A percentile compares a stretch with the other conserved stretches of the same genome.
Evolutionary conservation across 2,888 invertebrate genomes (phyloP).

Genomic region (Proisotoma minuta): DNA sequence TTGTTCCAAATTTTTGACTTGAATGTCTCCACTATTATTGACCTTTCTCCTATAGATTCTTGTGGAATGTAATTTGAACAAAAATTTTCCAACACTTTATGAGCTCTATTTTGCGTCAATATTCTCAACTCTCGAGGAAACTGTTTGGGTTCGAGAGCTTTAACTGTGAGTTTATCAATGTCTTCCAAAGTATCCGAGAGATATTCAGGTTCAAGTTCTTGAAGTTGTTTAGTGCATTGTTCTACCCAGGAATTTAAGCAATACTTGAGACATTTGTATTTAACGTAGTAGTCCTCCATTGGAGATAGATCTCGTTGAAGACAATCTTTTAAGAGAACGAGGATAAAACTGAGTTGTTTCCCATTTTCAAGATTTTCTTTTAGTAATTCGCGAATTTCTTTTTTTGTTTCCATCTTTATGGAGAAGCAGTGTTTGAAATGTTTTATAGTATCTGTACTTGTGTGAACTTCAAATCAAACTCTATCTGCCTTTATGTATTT

Average conservation of each 20-base stretch:
- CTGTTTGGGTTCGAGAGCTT: background rate
- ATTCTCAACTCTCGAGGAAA: background rate
- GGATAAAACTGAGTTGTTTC: background rate
- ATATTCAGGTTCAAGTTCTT: background rate
- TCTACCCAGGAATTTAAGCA: background rate
- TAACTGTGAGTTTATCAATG: background rate
- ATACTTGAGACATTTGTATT: conserved; percentile 2
- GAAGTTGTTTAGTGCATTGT: background rate
- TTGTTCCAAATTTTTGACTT: background rate
- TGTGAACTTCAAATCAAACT: too few species aligned
- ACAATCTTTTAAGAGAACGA: background rate
- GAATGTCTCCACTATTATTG: background rate
- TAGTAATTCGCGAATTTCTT: background rate
- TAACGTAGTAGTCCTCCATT: background rate
- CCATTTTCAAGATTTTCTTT: background rate
- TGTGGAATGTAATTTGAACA: background rate
- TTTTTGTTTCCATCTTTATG: background rate
- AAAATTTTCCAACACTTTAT: background rate
- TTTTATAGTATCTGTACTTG: too few species aligned
- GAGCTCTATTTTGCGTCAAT: background rate
- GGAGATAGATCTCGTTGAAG: background rate
- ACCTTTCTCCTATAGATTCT: background rate
- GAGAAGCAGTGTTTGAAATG: too few species aligned
- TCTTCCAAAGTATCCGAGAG: background rate
- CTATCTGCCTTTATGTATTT: too few species aligned